Percentiles rank a stretch among this genome's conserved stretches.
Evolutionary conservation across 1,140 invertebrate species (phyloP).

Genomic region (Pachyrhynchus sulphureomaculatus): DNA sequence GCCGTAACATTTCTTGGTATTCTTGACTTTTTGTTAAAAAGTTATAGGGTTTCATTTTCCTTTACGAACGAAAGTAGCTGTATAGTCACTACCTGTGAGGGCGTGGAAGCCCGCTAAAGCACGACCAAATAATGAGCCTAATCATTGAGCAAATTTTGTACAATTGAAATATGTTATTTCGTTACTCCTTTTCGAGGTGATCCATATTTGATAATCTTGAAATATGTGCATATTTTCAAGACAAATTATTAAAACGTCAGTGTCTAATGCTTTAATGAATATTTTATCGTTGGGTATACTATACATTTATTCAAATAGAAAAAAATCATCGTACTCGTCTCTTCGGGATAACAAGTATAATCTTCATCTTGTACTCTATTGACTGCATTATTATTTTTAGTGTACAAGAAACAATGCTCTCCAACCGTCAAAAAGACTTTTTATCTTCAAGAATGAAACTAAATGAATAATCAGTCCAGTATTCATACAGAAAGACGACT

Average conservation of each 20-base stretch:
- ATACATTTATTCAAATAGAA: not conserved
- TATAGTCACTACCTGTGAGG: constrained; percentile 47
- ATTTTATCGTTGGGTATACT: constrained; percentile 37
- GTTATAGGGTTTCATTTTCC: constrained; percentile 17
- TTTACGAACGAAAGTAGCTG: constrained; percentile 45
- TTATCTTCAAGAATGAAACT: constrained; percentile 11
- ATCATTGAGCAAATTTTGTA: constrained; percentile 1
- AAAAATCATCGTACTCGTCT: too few relatives aligned
- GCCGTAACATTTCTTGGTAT: too few relatives aligned
- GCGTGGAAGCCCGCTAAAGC: constrained; percentile 44
- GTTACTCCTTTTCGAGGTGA: constrained; percentile 34
- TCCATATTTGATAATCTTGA: constrained; percentile 36
- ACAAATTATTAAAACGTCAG: constrained; percentile 45
- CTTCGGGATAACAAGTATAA: too few relatives aligned
- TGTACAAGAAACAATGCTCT: constrained; percentile 9
- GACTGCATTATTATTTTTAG: too few relatives aligned
- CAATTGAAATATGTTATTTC: too few relatives aligned
- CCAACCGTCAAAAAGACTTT: constrained; percentile 40
- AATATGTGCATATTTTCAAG: constrained; percentile 47
- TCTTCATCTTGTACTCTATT: too few relatives aligned
- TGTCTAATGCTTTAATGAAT: constrained; percentile 43
- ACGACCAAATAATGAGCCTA: not conserved
- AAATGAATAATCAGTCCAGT: too few relatives aligned
- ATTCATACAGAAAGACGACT: too few relatives aligned
- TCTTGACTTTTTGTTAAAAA: too few relatives aligned